Percentiles rank a stretch among this genome's conserved stretches.
phyloP scores from a whole-genome alignment of 1,140 invertebrate genomes.

The Brachionus asplanchnoidis region DNA sequence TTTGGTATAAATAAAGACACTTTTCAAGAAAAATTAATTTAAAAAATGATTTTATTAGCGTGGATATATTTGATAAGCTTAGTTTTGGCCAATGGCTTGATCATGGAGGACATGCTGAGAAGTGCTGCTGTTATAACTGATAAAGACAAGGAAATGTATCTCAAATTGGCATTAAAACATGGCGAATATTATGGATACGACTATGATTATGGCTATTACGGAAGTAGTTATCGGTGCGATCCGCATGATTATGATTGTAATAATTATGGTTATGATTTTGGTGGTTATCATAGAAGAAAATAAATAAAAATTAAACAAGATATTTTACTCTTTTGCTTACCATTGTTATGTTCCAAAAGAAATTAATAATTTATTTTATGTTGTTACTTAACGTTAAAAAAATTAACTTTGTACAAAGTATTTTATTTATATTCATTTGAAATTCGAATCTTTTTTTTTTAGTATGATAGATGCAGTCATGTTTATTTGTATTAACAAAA shows the following conservation, averaged over 20 bases:
- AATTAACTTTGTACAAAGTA: too few relatives aligned
- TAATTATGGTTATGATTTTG: constrained; percentile 10
- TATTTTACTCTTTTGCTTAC: too few relatives aligned
- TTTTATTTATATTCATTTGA: too few relatives aligned
- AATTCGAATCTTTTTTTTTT: too few relatives aligned
- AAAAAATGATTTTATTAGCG: neutral
- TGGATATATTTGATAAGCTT: neutral
- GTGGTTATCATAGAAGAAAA: neutral
- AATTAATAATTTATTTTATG: too few relatives aligned
- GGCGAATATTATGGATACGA: constrained; percentile 4
- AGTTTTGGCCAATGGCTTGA: neutral
- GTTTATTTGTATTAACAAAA: too few relatives aligned
- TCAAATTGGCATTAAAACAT: neutral
- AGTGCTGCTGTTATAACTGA: neutral
- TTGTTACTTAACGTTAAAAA: too few relatives aligned
- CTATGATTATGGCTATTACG: neutral
- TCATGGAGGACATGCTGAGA: neutral
- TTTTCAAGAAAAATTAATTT: neutral
- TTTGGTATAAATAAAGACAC: neutral
- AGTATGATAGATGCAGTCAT: too few relatives aligned
- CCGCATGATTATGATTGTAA: neutral
- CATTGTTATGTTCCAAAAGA: neutral
- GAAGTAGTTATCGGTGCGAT: neutral
- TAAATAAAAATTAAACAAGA: neutral
- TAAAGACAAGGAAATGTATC: neutral